A percentile compares a stretch with the other conserved stretches of the same genome.
Evolutionary conservation across 2,888 invertebrate species (phyloP).

Genomic region (Druceiella hillmani): DNA sequence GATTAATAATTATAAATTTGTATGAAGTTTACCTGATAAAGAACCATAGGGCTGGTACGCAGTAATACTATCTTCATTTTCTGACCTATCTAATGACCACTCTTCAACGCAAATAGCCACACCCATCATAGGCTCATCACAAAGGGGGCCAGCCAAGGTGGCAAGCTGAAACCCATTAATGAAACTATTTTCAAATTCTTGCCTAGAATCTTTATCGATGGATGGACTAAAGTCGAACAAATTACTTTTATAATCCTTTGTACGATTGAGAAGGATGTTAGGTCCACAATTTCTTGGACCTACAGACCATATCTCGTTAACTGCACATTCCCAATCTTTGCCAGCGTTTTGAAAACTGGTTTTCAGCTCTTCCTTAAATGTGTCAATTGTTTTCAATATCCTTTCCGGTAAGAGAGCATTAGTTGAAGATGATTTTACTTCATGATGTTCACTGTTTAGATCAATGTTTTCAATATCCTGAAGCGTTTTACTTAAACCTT

Average conservation of each 20-base stretch:
- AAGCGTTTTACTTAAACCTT: conserved; percentile 36
- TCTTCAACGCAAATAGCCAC: conserved; percentile 87
- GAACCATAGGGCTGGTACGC: conserved; percentile 44
- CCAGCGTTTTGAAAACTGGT: conserved; percentile 55
- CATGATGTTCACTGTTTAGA: conserved; percentile 30
- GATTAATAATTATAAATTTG: background rate
- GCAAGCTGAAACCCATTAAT: conserved; percentile 85
- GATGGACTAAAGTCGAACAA: conserved; percentile 38
- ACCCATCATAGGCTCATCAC: conserved; percentile 96
- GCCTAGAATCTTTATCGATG: conserved; percentile 48
- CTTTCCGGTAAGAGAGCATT: conserved; percentile 38
- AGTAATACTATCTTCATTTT: conserved; percentile 33
- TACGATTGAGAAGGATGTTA: conserved; percentile 83
- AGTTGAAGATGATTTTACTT: conserved; percentile 29
- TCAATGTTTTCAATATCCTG: conserved; percentile 34
- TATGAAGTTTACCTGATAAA: conserved; percentile 44
- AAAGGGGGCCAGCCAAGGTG: conserved; percentile 85
- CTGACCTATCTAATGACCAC: conserved; percentile 58
- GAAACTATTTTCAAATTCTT: conserved; percentile 70
- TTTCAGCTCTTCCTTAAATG: conserved; percentile 53
- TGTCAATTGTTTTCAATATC: conserved; percentile 41
- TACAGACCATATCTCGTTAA: conserved; percentile 81
- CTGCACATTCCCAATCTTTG: conserved; percentile 46
- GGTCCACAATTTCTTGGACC: conserved; percentile 86
- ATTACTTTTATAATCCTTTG: conserved; percentile 55